Evolutionary conservation across 2,888 invertebrate species (phyloP).

Genomic region (Aspidiotus destructor): DNA sequence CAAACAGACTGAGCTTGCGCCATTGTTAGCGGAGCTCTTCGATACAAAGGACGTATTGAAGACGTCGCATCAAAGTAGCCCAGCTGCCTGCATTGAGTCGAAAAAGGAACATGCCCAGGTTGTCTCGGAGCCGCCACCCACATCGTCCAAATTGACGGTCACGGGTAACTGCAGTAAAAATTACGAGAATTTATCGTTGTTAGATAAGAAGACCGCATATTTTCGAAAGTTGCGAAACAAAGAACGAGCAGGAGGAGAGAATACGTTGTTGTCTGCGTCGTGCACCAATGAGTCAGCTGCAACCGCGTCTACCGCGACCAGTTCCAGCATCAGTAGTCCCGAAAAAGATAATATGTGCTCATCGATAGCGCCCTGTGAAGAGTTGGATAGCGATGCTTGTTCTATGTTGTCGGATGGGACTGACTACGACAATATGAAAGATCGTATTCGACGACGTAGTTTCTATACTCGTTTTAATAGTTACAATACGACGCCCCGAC

Average conservation of each 20-base stretch:
- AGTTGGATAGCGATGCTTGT: conserved; percentile 17
- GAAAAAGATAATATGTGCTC: conserved; percentile 9
- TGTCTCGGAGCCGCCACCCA: no score
- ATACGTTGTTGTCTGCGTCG: neutral
- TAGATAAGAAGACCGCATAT: conserved; percentile 23
- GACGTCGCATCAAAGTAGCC: no score
- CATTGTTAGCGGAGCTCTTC: no score
- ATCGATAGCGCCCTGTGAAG: conserved; percentile 11
- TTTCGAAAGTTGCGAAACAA: conserved; percentile 9
- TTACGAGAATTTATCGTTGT: conserved; percentile 12
- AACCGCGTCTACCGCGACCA: conserved; percentile 13
- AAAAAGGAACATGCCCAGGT: no score
- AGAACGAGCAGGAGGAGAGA: neutral
- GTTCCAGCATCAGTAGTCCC: conserved; percentile 3
- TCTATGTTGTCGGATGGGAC: conserved; percentile 18
- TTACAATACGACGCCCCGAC: conserved; percentile 10
- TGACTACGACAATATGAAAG: conserved; percentile 49
- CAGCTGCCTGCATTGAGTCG: no score
- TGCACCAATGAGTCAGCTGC: neutral
- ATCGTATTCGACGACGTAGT: conserved; percentile 77
- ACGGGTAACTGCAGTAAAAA: neutral
- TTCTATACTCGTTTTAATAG: conserved; percentile 50
- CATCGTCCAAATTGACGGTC: neutral
- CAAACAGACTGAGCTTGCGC: no score
- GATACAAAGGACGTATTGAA: no score